Evolutionary conservation across 2,888 invertebrate species (phyloP).

Genomic region (Conus canariensis): DNA sequence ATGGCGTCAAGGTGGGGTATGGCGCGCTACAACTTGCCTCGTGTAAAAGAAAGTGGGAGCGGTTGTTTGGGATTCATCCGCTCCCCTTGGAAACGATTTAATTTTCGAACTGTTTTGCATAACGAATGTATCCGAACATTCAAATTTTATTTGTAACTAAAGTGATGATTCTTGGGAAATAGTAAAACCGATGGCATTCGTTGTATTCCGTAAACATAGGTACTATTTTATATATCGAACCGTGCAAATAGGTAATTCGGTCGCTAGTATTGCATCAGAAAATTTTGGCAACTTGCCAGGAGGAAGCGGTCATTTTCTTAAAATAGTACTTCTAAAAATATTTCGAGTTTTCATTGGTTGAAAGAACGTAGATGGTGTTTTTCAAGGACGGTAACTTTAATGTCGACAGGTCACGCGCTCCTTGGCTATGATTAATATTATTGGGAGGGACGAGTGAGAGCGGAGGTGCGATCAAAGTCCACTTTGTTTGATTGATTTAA

Average conservation of each 20-base stretch:
- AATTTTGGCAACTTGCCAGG: conserved; percentile 54
- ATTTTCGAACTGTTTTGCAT: neutral
- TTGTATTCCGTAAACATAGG: neutral
- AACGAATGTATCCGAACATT: neutral
- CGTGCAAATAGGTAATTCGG: conserved; percentile 3
- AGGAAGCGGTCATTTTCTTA: conserved; percentile 9
- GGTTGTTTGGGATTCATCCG: conserved; percentile 18
- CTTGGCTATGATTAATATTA: too few relatives aligned
- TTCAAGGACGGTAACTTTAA: neutral
- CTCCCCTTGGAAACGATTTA: neutral
- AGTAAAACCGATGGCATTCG: neutral
- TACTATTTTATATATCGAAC: conserved; percentile 5
- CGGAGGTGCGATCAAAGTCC: too few relatives aligned
- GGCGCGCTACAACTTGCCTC: conserved; percentile 1
- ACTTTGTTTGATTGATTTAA: too few relatives aligned
- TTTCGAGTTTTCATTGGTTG: neutral
- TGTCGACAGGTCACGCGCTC: neutral
- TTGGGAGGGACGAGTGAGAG: too few relatives aligned
- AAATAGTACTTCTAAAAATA: conserved; percentile 14
- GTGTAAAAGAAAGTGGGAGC: neutral
- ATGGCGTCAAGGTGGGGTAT: neutral
- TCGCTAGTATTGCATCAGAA: conserved; percentile 57
- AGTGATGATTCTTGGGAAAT: neutral
- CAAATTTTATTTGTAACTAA: neutral
- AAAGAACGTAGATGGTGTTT: neutral